Base-by-base conservation (phyloP, 2,113 vertebrate species). In the Notothenia coriiceps region DNA sequence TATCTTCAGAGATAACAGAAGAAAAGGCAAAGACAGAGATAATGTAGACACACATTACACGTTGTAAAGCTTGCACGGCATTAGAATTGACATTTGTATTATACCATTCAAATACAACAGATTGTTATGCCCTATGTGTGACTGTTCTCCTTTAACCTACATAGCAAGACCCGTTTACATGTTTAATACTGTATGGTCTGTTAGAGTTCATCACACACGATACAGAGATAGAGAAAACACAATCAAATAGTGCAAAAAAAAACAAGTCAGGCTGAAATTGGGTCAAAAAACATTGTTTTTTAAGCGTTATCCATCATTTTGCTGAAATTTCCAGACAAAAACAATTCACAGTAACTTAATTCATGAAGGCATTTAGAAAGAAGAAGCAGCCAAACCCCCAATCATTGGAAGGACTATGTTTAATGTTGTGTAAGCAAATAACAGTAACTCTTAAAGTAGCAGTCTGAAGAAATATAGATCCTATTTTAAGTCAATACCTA, bases 171-270 rank as follows among this genome's bases (percentile, higher is more conserved):
- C 73, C 33, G 78, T 22, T 86, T 83, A 63, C 73, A 72, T 43
- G 6, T 43, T 65, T 46, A 22, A 64, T 43, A 50, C 15, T 20
- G 52, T 66, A 64, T 86, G 80, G 70, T 78, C 22, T 66, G 47
- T 76, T 76, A 84, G 83, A 82, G 59, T 82, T 79, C 79, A 84
- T 82, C 72, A 79, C 13, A 54, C n/a, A 84, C 60, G 64, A 79
- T 67, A 77, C 75, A 82, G 65, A 1, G 71, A 69, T 10, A 68
- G 60, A 50, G 59, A 47, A 76, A 79, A 90, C 56, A 75, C 56
- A 66, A 69, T 60, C 22, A 22, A 74, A 67, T 2, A 1, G 55
- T 15, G 60, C 68, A 78, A 76, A 10, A 5, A 29, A 56, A 65
- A 43, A 54, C 29, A 59, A 66, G 52, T 57, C 66, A 14, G 55